Percentiles rank a stretch among this genome's conserved stretches.
phyloP scores from a whole-genome alignment of 2,888 invertebrate genomes.

The Gasteruption jaculator region DNA sequence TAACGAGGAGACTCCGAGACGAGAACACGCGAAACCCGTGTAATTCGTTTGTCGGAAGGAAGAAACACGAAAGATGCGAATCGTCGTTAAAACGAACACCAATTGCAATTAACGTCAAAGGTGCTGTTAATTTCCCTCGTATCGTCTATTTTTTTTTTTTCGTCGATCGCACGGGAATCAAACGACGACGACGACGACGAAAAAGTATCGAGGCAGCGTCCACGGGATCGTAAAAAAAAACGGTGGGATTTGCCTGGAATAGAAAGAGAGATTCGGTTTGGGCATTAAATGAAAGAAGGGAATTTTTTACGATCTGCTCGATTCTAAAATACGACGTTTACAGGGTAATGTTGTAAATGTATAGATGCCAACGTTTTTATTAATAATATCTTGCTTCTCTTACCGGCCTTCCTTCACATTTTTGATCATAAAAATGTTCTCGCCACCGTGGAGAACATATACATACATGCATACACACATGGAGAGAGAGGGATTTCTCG shows the following conservation, averaged over 20 bases:
- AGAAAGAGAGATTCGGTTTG: constrained; percentile 25
- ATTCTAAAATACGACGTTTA: constrained; percentile 36
- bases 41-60: background rate
- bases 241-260: constrained; percentile 8
- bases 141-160: constrained; percentile 3
- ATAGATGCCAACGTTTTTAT: constrained; percentile 35
- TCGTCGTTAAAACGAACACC: too few relatives aligned
- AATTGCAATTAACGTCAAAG: too few relatives aligned
- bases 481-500: too few relatives aligned
- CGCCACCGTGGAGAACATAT: too few relatives aligned
- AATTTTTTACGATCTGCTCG: constrained; percentile 33
- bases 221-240: constrained; percentile 27
- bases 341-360: constrained; percentile 23
- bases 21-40: constrained; percentile 9
- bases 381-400: too few relatives aligned
- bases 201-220: background rate
- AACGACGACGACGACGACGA: background rate
- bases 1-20: constrained; percentile 19
- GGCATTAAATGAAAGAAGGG: constrained; percentile 7
- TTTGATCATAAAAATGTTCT: too few relatives aligned
- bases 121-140: background rate
- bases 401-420: too few relatives aligned
- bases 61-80: too few relatives aligned
- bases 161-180: constrained; percentile 10
- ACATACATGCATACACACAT: too few relatives aligned